phyloP scores from a whole-genome alignment of 2,797 vertebrate species.

The Chanos chanos region DNA sequence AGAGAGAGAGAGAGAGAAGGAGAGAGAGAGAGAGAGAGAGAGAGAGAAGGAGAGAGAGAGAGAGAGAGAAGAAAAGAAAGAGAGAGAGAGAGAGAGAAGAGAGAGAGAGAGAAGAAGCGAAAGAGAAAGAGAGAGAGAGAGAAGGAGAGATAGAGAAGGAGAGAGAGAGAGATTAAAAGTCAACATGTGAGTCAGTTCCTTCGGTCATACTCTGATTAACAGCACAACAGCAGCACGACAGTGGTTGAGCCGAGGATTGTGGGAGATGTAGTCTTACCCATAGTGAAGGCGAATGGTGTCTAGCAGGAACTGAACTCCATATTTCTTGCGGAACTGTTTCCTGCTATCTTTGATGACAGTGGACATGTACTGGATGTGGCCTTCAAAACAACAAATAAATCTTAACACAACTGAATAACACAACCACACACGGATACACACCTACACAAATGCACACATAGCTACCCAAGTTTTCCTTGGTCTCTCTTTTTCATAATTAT shows the following conservation, averaged over 20 bases:
- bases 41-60: not conserved
- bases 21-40: not conserved
- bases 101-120: no score
- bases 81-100: no score
- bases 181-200: not conserved
- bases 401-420: slow-evolving; percentile 8
- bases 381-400: slow-evolving; percentile 58
- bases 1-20: not conserved
- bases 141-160: no score
- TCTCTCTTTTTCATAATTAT: no score
- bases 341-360: slow-evolving; percentile 95
- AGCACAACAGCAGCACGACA: no score
- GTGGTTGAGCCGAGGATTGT: slow-evolving; percentile 13
- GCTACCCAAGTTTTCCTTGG: no score
- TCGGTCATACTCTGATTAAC: not conserved
- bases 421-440: not conserved
- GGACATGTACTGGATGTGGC: slow-evolving; percentile 97
- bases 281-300: slow-evolving; percentile 91
- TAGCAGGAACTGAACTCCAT: slow-evolving; percentile 92
- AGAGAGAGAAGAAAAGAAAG: not conserved
- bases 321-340: slow-evolving; percentile 92
- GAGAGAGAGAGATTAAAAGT: not conserved
- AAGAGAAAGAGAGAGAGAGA: not conserved
- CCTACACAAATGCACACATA: not conserved
- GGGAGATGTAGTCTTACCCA: slow-evolving; percentile 70